Evolutionary conservation across 2,113 vertebrate genomes (phyloP), one percentile per base, ranked within the genome.

Genomic region (Heterotis niloticus): DNA sequence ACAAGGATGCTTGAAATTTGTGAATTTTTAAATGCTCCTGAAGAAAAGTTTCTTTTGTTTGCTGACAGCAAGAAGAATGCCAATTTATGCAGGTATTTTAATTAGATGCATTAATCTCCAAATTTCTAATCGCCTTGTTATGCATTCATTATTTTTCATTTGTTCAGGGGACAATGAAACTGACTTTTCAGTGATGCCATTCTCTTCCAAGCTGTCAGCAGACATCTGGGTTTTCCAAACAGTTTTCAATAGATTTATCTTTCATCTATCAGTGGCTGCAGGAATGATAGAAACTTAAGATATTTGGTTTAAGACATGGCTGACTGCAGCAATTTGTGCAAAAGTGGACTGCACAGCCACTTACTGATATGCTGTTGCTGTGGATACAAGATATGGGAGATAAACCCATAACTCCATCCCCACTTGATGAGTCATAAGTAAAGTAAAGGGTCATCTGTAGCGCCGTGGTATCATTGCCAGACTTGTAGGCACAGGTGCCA

Each of bases 31-130:
- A 69, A 76, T 71, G 64, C 26, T 59, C 29, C 24, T 26, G 69
- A 44, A 83, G 57, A 71, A 81, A 23, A 62, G 77, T 68, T 75
- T 71, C 59, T 78, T 69, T 75, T 44, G 34, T 62, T 60, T 75
- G 74, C 74, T 78, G 66, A 60, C 57, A 26, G 26, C 54, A 62
- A 70, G 54, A 69, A 28, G 67, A 69, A 70, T 78, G 77, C 26
- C 67, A 1, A 20, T 70, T 62, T 70, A 23, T 56, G 24, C 26
- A 44, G 17, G 56, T 68, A 54, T 17, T 29, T 78, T 78, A 70
- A 70, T 70, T 70, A 78, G 52, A 56, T 26, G 5, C 57, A 59
- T 78, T 78, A 78, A 70, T 57, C 77, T 78, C 54, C 70, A 54
- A 78, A 70, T 66, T 78, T 62, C 29, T n/a, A 64, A 29, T 75